These are phyloP conservation scores for Cololabis saira DNA, from an alignment of 2,113 vertebrate genomes.

Conservation along the genomic window DNA sequence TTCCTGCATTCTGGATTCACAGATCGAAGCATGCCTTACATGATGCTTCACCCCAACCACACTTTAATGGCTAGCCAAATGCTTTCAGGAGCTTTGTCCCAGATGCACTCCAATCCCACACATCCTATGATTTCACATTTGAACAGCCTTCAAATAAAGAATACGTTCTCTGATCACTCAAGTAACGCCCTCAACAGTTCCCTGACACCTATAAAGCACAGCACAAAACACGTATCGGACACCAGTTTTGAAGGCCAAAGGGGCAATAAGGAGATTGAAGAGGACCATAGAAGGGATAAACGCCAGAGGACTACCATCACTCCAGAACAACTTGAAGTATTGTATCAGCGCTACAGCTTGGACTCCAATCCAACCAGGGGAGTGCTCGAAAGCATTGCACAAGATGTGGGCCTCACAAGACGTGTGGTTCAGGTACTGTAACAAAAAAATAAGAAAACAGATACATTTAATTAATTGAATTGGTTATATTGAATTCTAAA, in stretches of 20 bases:
- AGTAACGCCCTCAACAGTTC: slow-evolving; percentile 73
- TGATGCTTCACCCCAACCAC: slow-evolving; percentile 96
- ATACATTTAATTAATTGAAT: background rate
- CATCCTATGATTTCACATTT: slow-evolving; percentile 83
- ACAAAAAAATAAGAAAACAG: background rate
- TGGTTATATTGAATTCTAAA: slow-evolving; percentile 3
- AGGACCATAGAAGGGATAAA: slow-evolving; percentile 96
- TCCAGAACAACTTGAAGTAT: slow-evolving; percentile 95
- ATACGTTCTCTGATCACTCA: slow-evolving; percentile 64
- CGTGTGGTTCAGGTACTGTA: slow-evolving; percentile 90
- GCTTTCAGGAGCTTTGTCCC: slow-evolving; percentile 90
- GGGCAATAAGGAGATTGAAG: slow-evolving; percentile 86
- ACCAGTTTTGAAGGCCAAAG: slow-evolving; percentile 85
- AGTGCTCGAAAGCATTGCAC: slow-evolving; percentile 96
- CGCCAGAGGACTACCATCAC: slow-evolving; percentile 97
- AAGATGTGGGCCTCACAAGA: slow-evolving; percentile 96
- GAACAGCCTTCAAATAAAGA: slow-evolving; percentile 71
- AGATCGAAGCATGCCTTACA: slow-evolving; percentile 93
- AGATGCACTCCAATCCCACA: slow-evolving; percentile 87
- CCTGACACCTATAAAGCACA: slow-evolving; percentile 90
- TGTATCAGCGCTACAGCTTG: slow-evolving; percentile 96
- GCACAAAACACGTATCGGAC: slow-evolving; percentile 91
- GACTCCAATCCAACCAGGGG: slow-evolving; percentile 98
- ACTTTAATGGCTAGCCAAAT: slow-evolving; percentile 93
- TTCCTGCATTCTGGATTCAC: slow-evolving; percentile 94